A percentile compares a stretch with the other conserved stretches of the same genome.
phyloP scores from a whole-genome alignment of 2,888 invertebrate species.

The Eueremaeus valkanovi region DNA sequence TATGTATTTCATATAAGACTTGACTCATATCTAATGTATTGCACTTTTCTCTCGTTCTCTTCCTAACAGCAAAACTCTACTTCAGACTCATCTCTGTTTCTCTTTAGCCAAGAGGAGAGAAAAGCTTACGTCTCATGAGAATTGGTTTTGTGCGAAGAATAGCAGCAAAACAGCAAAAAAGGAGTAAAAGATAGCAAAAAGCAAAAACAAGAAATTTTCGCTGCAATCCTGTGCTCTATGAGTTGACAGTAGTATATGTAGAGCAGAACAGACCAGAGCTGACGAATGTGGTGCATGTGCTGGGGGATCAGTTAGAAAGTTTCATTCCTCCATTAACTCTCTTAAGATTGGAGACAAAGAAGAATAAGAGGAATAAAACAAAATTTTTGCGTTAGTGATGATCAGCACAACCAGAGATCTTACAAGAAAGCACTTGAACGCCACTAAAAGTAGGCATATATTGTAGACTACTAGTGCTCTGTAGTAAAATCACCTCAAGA shows the following conservation, averaged over 20 bases:
- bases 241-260: background rate
- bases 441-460: background rate
- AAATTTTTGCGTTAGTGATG: background rate
- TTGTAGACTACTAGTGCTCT: too few species aligned
- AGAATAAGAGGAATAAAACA: background rate
- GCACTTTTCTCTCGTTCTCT: background rate
- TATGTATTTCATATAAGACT: background rate
- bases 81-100: slow-evolving; percentile 25
- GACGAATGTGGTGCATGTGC: too few species aligned
- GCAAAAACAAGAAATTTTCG: background rate
- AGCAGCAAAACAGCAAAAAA: background rate
- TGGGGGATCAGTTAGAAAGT: slow-evolving; percentile 9
- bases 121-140: slow-evolving; percentile 13
- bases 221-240: background rate
- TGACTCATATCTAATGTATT: background rate
- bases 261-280: background rate
- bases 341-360: background rate
- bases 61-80: background rate
- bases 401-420: slow-evolving; percentile 4
- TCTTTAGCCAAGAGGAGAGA: slow-evolving; percentile 16
- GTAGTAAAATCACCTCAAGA: background rate
- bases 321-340: background rate
- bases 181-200: slow-evolving; percentile 22
- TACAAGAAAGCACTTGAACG: slow-evolving; percentile 5
- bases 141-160: slow-evolving; percentile 16